phyloP scores from a whole-genome alignment of 1,140 invertebrate species.

The Spodoptera litura region DNA sequence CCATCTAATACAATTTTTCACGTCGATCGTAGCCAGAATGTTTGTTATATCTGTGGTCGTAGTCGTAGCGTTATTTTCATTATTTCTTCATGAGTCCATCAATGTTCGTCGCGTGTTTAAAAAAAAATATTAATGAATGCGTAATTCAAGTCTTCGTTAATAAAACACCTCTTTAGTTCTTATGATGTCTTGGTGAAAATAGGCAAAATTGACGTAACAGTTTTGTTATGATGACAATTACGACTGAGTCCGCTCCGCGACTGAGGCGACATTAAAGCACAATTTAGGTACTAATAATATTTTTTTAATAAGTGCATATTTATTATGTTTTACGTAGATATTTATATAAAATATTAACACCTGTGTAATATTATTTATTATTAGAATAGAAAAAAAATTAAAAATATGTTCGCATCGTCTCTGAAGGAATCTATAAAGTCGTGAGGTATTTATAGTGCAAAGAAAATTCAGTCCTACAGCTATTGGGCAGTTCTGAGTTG shows the following conservation, averaged over 20 bases:
- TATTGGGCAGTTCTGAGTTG: constrained; percentile 13
- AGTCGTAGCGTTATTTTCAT: neutral
- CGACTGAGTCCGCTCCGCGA: neutral
- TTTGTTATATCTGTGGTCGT: too few species aligned
- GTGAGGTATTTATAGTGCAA: too few species aligned
- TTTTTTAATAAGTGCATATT: too few species aligned
- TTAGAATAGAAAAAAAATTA: too few species aligned
- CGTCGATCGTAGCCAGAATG: neutral
- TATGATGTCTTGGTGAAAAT: constrained; percentile 31
- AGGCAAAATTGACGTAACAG: constrained; percentile 43
- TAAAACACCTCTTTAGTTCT: neutral
- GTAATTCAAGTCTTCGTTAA: neutral
- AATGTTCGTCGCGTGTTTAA: too few species aligned
- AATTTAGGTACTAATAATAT: too few species aligned
- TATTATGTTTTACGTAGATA: too few species aligned
- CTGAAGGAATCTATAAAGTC: too few species aligned
- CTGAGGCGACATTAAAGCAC: neutral
- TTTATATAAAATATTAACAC: too few species aligned
- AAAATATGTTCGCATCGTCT: too few species aligned
- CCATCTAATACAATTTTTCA: neutral
- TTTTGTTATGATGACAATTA: constrained; percentile 1
- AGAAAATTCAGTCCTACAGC: neutral
- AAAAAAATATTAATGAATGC: neutral
- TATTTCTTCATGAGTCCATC: too few species aligned
- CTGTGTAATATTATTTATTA: too few species aligned